phyloP scores from a whole-genome alignment of 2,888 invertebrate species.

The Nemoura dubitans region DNA sequence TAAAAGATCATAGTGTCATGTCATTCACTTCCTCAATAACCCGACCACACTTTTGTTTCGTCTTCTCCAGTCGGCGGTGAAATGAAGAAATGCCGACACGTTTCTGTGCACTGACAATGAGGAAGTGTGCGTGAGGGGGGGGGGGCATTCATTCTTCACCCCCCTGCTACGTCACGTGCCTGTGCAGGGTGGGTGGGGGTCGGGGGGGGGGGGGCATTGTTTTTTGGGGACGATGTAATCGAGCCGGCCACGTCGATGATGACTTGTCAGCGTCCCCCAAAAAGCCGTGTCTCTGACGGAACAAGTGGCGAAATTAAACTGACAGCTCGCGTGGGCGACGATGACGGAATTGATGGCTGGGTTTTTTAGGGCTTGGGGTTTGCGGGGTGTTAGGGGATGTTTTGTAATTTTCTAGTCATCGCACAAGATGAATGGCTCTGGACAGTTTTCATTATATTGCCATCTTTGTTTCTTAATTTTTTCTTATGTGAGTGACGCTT shows the following conservation, averaged over 20 bases:
- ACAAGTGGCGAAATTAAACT: slow-evolving; percentile 2
- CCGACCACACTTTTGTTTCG: neutral
- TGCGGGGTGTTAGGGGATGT: neutral
- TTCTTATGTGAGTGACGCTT: neutral
- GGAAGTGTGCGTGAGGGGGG: too few relatives aligned
- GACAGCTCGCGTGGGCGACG: neutral
- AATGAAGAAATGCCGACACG: slow-evolving; percentile 7
- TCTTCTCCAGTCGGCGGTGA: neutral
- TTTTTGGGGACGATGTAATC: neutral
- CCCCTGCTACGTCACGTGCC: neutral
- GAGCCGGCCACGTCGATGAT: neutral
- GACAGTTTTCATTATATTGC: neutral
- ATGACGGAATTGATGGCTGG: neutral
- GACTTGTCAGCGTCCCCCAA: neutral
- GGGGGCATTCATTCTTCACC: neutral
- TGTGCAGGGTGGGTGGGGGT: neutral
- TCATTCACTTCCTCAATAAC: too few relatives aligned
- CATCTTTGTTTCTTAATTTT: neutral
- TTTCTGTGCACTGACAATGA: neutral
- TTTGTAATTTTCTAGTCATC: slow-evolving; percentile 1
- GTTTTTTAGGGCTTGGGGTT: neutral
- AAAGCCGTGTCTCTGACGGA: neutral
- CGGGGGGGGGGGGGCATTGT: neutral
- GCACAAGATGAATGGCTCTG: neutral
- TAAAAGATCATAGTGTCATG: too few relatives aligned